Percentiles rank a stretch among this genome's conserved stretches.
Evolutionary conservation across 1,140 invertebrate species (phyloP).

Genomic region (Sycophila sp.): DNA sequence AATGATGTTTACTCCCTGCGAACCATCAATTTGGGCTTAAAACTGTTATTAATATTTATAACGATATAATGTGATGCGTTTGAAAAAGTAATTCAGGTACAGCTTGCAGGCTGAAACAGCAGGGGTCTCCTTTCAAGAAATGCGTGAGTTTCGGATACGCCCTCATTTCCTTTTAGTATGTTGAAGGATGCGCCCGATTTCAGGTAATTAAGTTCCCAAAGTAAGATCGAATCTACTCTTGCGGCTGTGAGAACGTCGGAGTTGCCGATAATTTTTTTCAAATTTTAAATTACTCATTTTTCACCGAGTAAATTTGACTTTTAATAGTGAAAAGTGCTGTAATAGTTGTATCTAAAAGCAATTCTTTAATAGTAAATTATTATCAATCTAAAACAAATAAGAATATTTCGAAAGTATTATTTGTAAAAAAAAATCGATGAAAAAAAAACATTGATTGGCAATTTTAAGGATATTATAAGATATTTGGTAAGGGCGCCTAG

Average conservation of each 20-base stretch:
- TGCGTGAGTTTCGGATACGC: slow-evolving; percentile 39
- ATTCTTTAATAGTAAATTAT: no score
- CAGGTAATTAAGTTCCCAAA: slow-evolving; percentile 17
- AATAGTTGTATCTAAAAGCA: not conserved
- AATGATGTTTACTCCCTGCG: no score
- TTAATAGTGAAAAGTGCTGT: not conserved
- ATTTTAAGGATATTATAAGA: not conserved
- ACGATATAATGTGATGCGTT: not conserved
- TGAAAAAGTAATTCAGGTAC: slow-evolving; percentile 1
- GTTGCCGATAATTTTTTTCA: no score
- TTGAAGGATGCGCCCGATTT: slow-evolving; percentile 10
- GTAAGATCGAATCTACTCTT: not conserved
- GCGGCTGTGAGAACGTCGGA: no score
- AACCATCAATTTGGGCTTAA: no score
- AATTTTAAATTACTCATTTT: no score
- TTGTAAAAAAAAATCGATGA: no score
- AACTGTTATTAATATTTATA: not conserved
- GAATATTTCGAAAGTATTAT: no score
- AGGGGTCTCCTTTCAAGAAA: slow-evolving; percentile 14
- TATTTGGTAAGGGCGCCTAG: not conserved
- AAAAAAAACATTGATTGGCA: no score
- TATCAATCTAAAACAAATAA: no score
- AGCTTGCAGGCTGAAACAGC: not conserved
- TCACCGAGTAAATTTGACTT: no score
- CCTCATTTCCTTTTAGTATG: slow-evolving; percentile 15